Evolutionary conservation across 2,113 vertebrate species (phyloP), one percentile per base, ranked within the genome.

Genomic region (Gadus chalcogrammus): DNA sequence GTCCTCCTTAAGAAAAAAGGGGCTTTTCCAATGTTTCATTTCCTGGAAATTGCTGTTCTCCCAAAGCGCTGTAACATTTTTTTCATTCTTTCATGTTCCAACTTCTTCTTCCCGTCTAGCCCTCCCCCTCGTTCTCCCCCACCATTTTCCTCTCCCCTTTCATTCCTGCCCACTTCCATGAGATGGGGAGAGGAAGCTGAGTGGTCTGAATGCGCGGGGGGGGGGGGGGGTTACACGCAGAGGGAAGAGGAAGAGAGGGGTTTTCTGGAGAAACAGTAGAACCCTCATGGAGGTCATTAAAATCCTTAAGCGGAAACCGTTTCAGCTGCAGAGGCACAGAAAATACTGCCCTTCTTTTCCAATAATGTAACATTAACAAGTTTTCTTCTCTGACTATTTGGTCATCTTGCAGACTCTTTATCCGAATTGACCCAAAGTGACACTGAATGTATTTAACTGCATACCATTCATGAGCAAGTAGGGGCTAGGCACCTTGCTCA

Each of bases 21-120:
- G 22, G 4, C 20, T 62, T 62, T 62, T 62, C 13, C 22, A 4
- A 16, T 15, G 27, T 64, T 61, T 81, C 64, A 85, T 83, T 88
- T 90, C 79, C 88, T 87, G 84, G 83, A 79, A 88, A 69, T 72
- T 61, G 15, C 72, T 75, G 76, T 65, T 70, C 70, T 55, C 56
- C 18, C 70, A 28, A 68, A 74, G 70, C 77, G 79, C 60, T 85
- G 42, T 82, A 83, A 89, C 89, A 90, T 90, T 89, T 85, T 87
- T 90, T 89, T 82, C 75, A 67, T 53, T 84, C 64, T 78, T 78
- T 85, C 73, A 77, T 89, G 88, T 87, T 87, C 82, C 84, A 8
- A 71, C 73, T 63, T 71, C 65, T 77, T 82, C 81, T 89, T 90
- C 86, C 79, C 84, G 75, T 86, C 82, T 76, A 77, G 88, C 82